Conservation (phyloP, 2,797 vertebrate species). For the Sebastes taczanowskii region DNA sequence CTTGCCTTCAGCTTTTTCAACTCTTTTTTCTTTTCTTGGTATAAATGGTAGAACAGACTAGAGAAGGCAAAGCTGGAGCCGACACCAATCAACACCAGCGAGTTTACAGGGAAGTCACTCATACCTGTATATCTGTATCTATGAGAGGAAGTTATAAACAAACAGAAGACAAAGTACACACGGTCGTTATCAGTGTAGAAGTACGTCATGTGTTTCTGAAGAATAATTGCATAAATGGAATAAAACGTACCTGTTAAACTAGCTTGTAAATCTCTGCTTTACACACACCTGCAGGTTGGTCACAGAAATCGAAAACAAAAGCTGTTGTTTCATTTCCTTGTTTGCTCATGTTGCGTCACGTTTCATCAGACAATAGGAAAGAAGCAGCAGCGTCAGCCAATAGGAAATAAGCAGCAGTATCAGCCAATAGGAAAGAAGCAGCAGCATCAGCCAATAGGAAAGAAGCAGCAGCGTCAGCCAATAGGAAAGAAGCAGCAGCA, state of each 20-base stretch:
- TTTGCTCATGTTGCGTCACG: conserved; percentile 1
- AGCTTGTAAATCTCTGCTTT: not conserved
- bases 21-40: conserved; percentile 75
- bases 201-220: not conserved
- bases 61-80: conserved; percentile 78
- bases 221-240: not conserved
- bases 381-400: too few species aligned
- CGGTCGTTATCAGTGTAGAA: accelerated
- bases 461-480: too few species aligned
- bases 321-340: conserved; percentile 37
- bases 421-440: conserved; percentile 12
- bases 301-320: conserved; percentile 39
- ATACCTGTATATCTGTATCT: conserved; percentile 33
- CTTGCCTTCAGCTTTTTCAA: conserved; percentile 68
- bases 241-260: conserved; percentile 16
- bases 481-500: too few species aligned
- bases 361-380: too few species aligned
- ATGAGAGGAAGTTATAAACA: not conserved
- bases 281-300: not conserved
- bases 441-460: too few species aligned
- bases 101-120: conserved; percentile 63
- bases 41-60: conserved; percentile 75
- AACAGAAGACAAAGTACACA: not conserved
- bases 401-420: too few species aligned
- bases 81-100: conserved; percentile 68